Conservation (phyloP, 1,140 invertebrate species). For the Drosophila sulfurigaster region DNA sequence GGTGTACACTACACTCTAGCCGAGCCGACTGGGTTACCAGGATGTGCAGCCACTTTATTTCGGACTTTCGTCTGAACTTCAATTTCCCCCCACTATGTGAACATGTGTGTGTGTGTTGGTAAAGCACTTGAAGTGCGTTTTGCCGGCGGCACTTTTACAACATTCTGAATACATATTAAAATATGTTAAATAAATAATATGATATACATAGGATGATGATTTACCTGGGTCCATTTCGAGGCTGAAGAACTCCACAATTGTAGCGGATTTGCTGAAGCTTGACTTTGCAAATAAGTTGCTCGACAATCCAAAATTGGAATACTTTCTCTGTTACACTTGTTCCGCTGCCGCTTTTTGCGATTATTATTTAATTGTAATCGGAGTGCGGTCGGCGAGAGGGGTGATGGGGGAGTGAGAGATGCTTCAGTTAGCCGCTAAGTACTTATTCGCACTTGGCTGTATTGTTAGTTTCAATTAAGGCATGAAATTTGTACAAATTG, state of each 20-base stretch:
- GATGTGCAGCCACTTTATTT: conserved; percentile 54
- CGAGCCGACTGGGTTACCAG: conserved; percentile 46
- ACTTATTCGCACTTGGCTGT: conserved; percentile 70
- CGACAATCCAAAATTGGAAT: conserved; percentile 32
- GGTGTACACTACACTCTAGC: conserved; percentile 21
- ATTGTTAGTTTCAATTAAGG: conserved; percentile 82
- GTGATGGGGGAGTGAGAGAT: neutral
- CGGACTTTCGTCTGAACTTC: conserved; percentile 4
- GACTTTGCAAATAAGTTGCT: conserved; percentile 16
- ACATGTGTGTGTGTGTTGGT: conserved; percentile 52
- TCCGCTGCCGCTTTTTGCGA: neutral
- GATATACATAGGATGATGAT: neutral
- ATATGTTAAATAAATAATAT: neutral
- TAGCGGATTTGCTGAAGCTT: conserved; percentile 36
- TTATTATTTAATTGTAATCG: conserved; percentile 37
- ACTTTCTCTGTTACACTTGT: conserved; percentile 42
- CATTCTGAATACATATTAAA: neutral
- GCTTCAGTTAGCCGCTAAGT: conserved; percentile 64
- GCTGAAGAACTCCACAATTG: conserved; percentile 75
- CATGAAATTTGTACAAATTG: conserved; percentile 82
- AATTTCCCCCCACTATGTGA: conserved; percentile 5
- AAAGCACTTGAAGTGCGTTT: conserved; percentile 50
- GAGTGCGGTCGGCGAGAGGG: neutral
- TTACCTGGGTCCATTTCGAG: conserved; percentile 78
- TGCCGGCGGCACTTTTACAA: conserved; percentile 50